phyloP scores from a whole-genome alignment of 2,888 invertebrate genomes.

The Halocaridina rubra region DNA sequence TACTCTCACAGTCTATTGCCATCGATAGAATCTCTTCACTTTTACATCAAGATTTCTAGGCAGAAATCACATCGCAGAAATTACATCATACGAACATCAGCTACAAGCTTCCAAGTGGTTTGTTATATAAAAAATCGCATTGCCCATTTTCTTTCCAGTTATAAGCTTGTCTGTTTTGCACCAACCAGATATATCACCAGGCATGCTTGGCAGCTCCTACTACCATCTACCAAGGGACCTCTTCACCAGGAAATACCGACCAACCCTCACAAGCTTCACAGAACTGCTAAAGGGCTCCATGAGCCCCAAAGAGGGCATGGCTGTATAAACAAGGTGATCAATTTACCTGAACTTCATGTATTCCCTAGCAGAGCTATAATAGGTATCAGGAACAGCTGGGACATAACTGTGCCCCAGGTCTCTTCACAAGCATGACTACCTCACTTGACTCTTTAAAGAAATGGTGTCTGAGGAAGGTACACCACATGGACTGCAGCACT shows the following conservation, averaged over 20 bases:
- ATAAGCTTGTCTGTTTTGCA: too few species aligned
- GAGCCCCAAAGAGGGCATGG: not conserved
- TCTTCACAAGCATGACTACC: conserved; percentile 59
- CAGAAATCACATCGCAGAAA: conserved; percentile 76
- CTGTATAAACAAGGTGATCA: not conserved
- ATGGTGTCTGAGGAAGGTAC: conserved; percentile 66
- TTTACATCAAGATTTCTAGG: conserved; percentile 78
- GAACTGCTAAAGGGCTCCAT: too few species aligned
- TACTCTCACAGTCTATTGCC: conserved; percentile 75
- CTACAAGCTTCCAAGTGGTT: not conserved
- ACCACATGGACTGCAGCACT: conserved; percentile 68
- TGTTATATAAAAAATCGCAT: conserved; percentile 26
- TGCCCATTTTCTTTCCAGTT: conserved; percentile 66
- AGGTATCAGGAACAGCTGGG: not conserved
- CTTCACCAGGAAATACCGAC: conserved; percentile 68
- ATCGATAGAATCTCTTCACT: conserved; percentile 76
- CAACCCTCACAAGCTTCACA: conserved; percentile 63
- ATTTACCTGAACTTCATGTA: not conserved
- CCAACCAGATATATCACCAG: not conserved
- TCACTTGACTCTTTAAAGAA: conserved; percentile 70
- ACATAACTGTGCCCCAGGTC: not conserved
- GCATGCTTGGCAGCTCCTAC: not conserved
- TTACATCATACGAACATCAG: conserved; percentile 14
- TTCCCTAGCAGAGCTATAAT: not conserved
- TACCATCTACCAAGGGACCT: not conserved